phyloP scores from a whole-genome alignment of 2,113 vertebrate species.

The Trogon surrucura region DNA sequence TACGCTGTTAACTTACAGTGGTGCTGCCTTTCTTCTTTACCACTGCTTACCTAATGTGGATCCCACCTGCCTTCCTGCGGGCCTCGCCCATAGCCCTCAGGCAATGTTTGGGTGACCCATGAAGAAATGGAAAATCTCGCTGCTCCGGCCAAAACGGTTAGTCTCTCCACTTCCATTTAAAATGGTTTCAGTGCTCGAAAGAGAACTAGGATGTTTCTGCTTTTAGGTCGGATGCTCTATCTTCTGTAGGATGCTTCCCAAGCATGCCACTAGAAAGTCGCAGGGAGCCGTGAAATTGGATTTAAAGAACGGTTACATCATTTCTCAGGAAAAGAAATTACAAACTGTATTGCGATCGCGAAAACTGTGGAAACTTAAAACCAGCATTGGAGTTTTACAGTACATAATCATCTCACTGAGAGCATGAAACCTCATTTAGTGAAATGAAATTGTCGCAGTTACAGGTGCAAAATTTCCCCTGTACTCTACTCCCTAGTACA shows the following conservation, averaged over 20 bases:
- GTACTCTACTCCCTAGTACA: background rate
- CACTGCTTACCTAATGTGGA: conserved; percentile 91
- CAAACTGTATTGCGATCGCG: background rate
- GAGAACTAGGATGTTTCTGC: background rate
- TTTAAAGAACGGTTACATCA: background rate
- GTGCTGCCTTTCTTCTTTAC: conserved; percentile 98
- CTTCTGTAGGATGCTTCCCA: background rate
- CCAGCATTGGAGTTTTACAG: background rate
- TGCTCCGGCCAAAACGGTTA: conserved; percentile 97
- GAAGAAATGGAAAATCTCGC: conserved; percentile 99
- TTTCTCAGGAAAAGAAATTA: background rate
- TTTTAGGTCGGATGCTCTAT: accelerated
- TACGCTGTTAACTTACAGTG: conserved; percentile 95
- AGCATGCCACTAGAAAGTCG: background rate
- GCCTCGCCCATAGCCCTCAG: conserved; percentile 88
- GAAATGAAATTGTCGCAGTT: background rate
- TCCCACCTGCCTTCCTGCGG: conserved; percentile 77
- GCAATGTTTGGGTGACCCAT: conserved; percentile 99
- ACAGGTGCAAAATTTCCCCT: background rate
- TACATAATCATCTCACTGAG: background rate
- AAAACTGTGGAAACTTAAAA: background rate
- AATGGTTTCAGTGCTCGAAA: background rate
- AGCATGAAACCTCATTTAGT: background rate
- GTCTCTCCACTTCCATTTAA: conserved; percentile 66
- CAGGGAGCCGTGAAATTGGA: background rate